Conservation (phyloP, 2,888 invertebrate species). For the Andricus curvator region DNA sequence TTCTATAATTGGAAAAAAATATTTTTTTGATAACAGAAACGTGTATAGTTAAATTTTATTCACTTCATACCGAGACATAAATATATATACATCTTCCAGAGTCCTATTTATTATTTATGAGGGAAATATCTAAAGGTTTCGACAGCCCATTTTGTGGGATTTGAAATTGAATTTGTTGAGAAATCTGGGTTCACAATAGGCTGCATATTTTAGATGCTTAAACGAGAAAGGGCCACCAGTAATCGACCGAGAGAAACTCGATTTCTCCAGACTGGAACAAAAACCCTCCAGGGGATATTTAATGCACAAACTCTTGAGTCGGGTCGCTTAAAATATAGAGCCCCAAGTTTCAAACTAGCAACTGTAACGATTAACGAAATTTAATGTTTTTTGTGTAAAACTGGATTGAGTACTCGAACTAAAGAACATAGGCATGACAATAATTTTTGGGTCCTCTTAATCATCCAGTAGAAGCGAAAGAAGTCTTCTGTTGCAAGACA, state of each 20-base stretch:
- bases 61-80: not conserved
- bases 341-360: conserved; percentile 8
- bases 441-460: no score
- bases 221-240: not conserved
- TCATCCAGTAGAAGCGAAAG: no score
- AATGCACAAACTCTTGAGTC: conserved; percentile 29
- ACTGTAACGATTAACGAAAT: conserved; percentile 10
- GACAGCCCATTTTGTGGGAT: not conserved
- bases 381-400: not conserved
- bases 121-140: not conserved
- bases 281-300: conserved; percentile 20
- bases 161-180: not conserved
- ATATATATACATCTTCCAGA: not conserved
- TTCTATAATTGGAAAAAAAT: no score
- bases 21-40: no score
- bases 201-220: conserved; percentile 19
- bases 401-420: not conserved
- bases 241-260: conserved; percentile 2
- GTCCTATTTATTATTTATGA: not conserved
- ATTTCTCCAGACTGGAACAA: conserved; percentile 12
- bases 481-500: not conserved
- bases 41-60: not conserved
- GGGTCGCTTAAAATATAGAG: conserved; percentile 5
- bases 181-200: conserved; percentile 11
- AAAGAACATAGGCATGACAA: not conserved